Evolutionary conservation across 2,113 vertebrate species (phyloP).

Genomic region (Zosterops pallidus): DNA sequence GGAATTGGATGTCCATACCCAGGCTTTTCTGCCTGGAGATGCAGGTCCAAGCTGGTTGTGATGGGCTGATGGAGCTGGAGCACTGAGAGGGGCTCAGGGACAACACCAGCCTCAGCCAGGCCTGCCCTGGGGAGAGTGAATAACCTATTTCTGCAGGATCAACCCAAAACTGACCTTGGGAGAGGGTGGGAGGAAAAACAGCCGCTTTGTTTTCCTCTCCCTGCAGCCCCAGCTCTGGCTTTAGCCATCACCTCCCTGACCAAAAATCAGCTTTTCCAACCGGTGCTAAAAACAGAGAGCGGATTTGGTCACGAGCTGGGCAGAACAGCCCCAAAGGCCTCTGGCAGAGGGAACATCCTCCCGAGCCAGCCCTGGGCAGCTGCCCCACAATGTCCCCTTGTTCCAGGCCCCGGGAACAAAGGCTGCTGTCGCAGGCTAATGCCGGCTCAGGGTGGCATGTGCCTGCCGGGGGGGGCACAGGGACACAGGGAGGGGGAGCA

Average conservation of each 20-base stretch:
- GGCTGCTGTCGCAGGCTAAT: background rate
- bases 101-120: accelerated
- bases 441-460: background rate
- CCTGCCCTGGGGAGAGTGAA: accelerated
- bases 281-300: background rate
- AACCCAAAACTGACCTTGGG: background rate
- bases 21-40: background rate
- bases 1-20: background rate
- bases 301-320: background rate
- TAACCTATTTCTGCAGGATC: background rate
- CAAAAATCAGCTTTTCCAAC: background rate
- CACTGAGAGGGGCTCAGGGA: accelerated
- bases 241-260: background rate
- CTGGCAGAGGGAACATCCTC: background rate
- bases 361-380: background rate
- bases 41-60: accelerated
- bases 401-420: background rate
- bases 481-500: background rate
- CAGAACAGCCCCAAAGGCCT: background rate
- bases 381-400: slow-evolving; percentile 52
- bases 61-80: background rate
- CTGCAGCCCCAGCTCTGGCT: background rate
- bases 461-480: background rate
- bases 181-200: background rate
- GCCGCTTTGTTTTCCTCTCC: background rate